phyloP scores from a whole-genome alignment of 1,140 invertebrate genomes.

The Dreissena rostriformis region DNA sequence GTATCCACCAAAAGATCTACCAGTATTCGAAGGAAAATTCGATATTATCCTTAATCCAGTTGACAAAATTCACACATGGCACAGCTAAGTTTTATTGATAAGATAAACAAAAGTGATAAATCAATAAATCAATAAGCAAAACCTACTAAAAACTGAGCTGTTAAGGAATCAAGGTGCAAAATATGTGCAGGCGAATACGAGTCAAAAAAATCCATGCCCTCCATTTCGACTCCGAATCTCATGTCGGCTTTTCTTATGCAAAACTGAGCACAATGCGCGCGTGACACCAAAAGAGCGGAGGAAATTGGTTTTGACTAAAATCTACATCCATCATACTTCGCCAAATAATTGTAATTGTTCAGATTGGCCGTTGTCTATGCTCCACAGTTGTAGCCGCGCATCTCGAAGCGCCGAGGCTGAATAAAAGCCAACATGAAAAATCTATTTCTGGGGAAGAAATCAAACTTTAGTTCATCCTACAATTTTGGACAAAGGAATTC shows the following conservation, averaged over 20 bases:
- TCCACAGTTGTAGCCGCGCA: conserved; percentile 30
- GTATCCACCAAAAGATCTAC: no score
- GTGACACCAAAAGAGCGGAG: conserved; percentile 45
- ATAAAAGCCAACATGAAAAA: conserved; percentile 54
- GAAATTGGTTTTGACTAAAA: conserved; percentile 57
- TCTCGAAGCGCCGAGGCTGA: conserved; percentile 45
- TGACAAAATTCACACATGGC: no score
- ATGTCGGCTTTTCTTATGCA: conserved; percentile 29
- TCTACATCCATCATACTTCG: conserved; percentile 52
- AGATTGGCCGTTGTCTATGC: conserved; percentile 40
- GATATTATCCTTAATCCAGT: no score
- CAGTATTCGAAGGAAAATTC: no score
- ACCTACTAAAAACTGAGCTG: no score
- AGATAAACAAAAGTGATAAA: no score
- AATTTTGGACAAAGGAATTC: conserved; percentile 52
- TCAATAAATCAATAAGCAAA: no score
- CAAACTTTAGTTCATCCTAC: conserved; percentile 55
- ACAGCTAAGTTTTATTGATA: no score
- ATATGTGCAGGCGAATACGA: no score
- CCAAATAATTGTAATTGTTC: conserved; percentile 59
- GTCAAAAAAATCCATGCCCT: no score
- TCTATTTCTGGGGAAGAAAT: conserved; percentile 56
- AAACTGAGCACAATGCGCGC: conserved; percentile 27
- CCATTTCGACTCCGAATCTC: no score
- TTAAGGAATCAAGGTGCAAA: no score